These are phyloP conservation scores for Ochropleura leucogaster DNA, from an alignment of 2,888 invertebrate genomes.

Conservation along the genomic window DNA sequence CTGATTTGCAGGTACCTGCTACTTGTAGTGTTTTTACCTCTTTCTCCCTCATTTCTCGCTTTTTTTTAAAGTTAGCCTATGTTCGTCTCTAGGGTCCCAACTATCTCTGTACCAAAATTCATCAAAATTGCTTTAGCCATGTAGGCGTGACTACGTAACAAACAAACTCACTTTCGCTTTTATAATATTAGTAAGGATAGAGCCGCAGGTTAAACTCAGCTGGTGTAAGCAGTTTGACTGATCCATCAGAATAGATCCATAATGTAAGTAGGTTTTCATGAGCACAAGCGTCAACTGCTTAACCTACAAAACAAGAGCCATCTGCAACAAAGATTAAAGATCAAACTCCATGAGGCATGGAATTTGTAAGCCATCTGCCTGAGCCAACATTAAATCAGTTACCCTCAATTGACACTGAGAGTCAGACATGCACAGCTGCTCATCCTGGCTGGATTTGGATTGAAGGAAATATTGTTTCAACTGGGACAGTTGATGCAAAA, in stretches of 20 bases:
- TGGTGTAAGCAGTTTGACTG: background rate
- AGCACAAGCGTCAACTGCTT: background rate
- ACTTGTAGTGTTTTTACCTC: too few species aligned
- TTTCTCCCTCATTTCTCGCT: too few species aligned
- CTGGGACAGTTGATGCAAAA: background rate
- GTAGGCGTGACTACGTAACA: too few species aligned
- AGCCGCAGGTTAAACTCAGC: background rate
- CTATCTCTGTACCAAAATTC: too few species aligned
- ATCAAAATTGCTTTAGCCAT: too few species aligned
- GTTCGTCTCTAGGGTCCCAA: too few species aligned
- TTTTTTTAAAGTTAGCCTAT: too few species aligned
- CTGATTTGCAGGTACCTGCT: too few species aligned
- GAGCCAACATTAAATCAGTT: conserved; percentile 60
- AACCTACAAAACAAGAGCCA: background rate
- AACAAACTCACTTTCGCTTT: too few species aligned
- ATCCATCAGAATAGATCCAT: background rate
- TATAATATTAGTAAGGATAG: background rate
- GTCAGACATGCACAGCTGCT: conserved; percentile 45
- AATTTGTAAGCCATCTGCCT: conserved; percentile 59
- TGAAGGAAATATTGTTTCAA: conserved; percentile 6
- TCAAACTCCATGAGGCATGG: conserved; percentile 45
- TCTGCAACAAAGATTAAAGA: conserved; percentile 35
- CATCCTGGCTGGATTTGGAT: conserved; percentile 22
- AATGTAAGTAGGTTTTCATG: background rate
- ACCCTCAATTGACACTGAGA: conserved; percentile 64